Evolutionary conservation across 2,797 vertebrate genomes (phyloP), one percentile per base, ranked within the genome.

Genomic region (Xenops minutus): DNA sequence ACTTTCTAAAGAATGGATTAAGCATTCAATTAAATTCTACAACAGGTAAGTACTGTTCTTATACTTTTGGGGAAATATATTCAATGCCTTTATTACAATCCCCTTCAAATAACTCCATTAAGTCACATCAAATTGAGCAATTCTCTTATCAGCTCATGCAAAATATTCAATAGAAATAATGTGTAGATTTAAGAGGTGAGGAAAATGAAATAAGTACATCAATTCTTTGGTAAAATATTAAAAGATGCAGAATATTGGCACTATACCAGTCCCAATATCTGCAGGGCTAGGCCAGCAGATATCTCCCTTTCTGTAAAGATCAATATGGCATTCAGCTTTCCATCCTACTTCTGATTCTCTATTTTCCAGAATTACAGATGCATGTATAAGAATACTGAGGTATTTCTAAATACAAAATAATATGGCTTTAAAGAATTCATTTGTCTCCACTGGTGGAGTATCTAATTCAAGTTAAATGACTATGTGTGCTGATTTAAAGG

Each of bases 401-500:
- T 49, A 59, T 91, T 85, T 90, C 56, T 63, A 88, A 92, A 74
- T n/a, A 56, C 63, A 93, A 91, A 96, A 64, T 22, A 93, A 81
- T 64, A 72, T 37, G 41, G 73, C 61, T 90, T 96, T 97, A 94
- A 96, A 96, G 54, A 97, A 96, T 93, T 81, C 46, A 97, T 97
- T 97, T 93, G 83, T 89, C 64, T 95, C 63, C 62, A 96, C n/a
- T 95, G 95, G 97, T 87, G 59, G 80, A 97, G 83, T 86, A 96
- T 94, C 79, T 95, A 97, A 98, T 97, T 96, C 95, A 93, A 67
- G 81, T 96, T 97, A 97, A 97, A 97, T 90, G 78, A 96, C 88
- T 85, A 34, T 92, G 44, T 46, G 44, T 46, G 44, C 44, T 46
- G 44, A 46, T 46, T 46, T 46, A 46, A 46, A 46, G 44, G 21